Conservation (phyloP, 2,797 vertebrate genomes). For the Gymnodraco acuticeps region DNA sequence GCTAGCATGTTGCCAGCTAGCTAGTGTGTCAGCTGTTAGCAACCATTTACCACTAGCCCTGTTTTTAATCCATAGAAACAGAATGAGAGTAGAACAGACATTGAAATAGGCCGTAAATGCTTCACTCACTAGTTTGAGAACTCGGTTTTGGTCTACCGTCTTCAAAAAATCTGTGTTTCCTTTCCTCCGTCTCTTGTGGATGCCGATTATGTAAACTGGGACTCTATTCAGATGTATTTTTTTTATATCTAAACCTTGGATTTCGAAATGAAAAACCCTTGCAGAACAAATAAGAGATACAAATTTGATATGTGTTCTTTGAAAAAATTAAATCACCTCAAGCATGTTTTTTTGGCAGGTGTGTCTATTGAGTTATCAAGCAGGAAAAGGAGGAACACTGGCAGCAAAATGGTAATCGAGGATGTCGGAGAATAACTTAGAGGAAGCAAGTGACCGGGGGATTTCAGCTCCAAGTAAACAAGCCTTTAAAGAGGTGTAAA, state of each 20-base stretch:
- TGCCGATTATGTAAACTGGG: too few species aligned
- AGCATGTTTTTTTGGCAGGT: constrained; percentile 24
- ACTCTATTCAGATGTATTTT: neutral
- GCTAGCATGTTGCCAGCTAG: neutral
- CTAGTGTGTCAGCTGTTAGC: neutral
- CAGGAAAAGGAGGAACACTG: constrained; percentile 21
- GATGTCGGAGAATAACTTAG: constrained; percentile 34
- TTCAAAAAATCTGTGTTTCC: too few species aligned
- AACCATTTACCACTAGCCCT: neutral
- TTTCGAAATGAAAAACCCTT: neutral
- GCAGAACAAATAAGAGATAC: neutral
- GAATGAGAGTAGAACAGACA: too few species aligned
- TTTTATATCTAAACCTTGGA: neutral
- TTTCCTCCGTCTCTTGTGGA: too few species aligned
- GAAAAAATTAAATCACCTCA: neutral
- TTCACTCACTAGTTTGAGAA: neutral
- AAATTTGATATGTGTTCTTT: too few species aligned
- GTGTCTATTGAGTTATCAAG: constrained; percentile 36
- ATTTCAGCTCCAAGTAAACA: constrained; percentile 50
- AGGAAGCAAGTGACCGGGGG: constrained; percentile 44
- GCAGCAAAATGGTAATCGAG: constrained; percentile 38
- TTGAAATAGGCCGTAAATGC: neutral
- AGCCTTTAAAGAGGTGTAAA: constrained; percentile 50
- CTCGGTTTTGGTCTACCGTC: neutral
- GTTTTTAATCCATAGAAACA: neutral